Conservation (phyloP, 2,113 vertebrate species). For the Hippopotamus amphibius region DNA sequence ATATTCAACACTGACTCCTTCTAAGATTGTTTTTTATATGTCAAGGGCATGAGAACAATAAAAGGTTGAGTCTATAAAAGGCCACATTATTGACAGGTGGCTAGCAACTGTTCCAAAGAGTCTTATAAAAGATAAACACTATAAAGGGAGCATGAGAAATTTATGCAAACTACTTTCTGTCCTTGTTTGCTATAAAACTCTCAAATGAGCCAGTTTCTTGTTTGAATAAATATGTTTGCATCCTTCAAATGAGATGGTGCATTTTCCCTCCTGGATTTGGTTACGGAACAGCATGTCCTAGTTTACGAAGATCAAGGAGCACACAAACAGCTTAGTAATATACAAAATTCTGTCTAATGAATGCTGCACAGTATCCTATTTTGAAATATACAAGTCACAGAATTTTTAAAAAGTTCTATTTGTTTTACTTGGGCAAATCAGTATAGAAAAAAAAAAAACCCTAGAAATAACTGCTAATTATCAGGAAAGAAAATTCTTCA, state of each 20-base stretch:
- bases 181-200: constrained; percentile 71
- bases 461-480: not conserved
- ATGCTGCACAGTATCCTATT: not conserved
- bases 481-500: not conserved
- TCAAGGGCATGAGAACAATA: constrained; percentile 72
- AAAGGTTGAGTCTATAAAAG: constrained; percentile 62
- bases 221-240: constrained; percentile 62
- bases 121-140: constrained; percentile 71
- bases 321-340: not conserved
- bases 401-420: not conserved
- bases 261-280: constrained; percentile 2
- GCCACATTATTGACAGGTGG: constrained; percentile 78
- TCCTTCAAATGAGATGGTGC: constrained; percentile 48
- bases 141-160: constrained; percentile 74
- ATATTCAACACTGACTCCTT: constrained; percentile 10
- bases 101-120: constrained; percentile 64
- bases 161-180: constrained; percentile 76
- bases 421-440: not conserved
- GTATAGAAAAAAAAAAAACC: not conserved
- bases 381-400: not conserved
- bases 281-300: constrained; percentile 11
- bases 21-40: constrained; percentile 39
- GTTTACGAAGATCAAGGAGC: not conserved
- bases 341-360: not conserved
- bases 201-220: constrained; percentile 65